Percentiles rank a stretch among this genome's conserved stretches.
Evolutionary conservation across 2,888 invertebrate genomes (phyloP).

Genomic region (Ormyrus pomaceus): DNA sequence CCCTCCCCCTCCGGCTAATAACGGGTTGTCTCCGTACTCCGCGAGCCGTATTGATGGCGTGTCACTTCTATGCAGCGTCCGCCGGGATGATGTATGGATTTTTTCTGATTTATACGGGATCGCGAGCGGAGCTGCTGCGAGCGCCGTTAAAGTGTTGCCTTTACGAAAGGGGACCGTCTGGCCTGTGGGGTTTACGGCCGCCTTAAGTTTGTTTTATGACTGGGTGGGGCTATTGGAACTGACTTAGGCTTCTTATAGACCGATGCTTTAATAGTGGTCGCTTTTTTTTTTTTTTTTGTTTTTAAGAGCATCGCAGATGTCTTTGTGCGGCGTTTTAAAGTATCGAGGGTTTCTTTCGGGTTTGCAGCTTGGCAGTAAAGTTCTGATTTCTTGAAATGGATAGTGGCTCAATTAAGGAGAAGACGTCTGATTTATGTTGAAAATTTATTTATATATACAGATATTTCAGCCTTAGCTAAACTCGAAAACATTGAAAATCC

Average conservation of each 20-base stretch:
- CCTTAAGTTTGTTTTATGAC: constrained; percentile 20
- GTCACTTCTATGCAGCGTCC: constrained; percentile 20
- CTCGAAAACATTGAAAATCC: no score
- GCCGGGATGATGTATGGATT: constrained; percentile 39
- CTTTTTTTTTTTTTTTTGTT: not conserved
- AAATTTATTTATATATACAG: no score
- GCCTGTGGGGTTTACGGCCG: constrained; percentile 1
- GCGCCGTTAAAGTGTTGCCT: constrained; percentile 40
- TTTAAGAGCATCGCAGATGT: not conserved
- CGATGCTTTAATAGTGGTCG: constrained; percentile 12
- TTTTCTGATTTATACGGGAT: constrained; percentile 39
- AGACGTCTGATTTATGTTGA: no score
- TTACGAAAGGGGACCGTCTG: constrained; percentile 17
- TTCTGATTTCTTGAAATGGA: no score
- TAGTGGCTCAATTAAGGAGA: no score
- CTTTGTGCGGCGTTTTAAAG: not conserved
- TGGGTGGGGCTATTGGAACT: constrained; percentile 15
- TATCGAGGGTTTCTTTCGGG: no score
- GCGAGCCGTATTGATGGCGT: not conserved
- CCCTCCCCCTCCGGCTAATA: constrained; percentile 2
- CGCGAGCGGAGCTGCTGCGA: not conserved
- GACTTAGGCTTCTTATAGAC: not conserved
- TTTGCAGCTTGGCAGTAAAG: no score
- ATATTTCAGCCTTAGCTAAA: no score
- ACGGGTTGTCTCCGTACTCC: constrained; percentile 17